phyloP scores from a whole-genome alignment of 1,140 invertebrate genomes.

The Trichonephila clavata region DNA sequence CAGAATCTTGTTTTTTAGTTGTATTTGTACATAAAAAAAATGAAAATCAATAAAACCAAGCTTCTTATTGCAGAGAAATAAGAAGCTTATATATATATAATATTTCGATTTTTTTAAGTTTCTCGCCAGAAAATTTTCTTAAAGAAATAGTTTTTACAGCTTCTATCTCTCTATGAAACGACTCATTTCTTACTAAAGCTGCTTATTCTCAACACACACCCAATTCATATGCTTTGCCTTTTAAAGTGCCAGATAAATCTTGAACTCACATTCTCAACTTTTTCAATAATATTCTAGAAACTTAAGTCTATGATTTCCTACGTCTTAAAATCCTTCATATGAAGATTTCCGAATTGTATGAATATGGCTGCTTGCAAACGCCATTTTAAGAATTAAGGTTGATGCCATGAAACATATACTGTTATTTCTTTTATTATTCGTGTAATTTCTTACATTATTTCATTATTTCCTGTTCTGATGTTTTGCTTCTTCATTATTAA shows the following conservation, averaged over 20 bases:
- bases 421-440: too few relatives aligned
- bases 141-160: neutral
- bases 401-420: too few relatives aligned
- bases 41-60: conserved; percentile 5
- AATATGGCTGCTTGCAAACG: neutral
- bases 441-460: too few relatives aligned
- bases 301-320: neutral
- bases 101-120: neutral
- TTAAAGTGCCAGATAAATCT: neutral
- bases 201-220: neutral
- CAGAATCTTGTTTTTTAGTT: neutral
- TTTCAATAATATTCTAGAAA: neutral
- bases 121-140: neutral
- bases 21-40: neutral
- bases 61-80: neutral
- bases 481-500: too few relatives aligned
- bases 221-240: neutral
- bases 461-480: too few relatives aligned
- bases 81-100: conserved; percentile 41
- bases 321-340: neutral
- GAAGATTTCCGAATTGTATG: neutral
- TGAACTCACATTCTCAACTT: neutral
- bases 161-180: neutral
- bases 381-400: too few relatives aligned
- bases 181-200: neutral